Percentiles rank a stretch among this genome's conserved stretches.
phyloP scores from a whole-genome alignment of 2,888 invertebrate species.

The Lithophane leautieri region DNA sequence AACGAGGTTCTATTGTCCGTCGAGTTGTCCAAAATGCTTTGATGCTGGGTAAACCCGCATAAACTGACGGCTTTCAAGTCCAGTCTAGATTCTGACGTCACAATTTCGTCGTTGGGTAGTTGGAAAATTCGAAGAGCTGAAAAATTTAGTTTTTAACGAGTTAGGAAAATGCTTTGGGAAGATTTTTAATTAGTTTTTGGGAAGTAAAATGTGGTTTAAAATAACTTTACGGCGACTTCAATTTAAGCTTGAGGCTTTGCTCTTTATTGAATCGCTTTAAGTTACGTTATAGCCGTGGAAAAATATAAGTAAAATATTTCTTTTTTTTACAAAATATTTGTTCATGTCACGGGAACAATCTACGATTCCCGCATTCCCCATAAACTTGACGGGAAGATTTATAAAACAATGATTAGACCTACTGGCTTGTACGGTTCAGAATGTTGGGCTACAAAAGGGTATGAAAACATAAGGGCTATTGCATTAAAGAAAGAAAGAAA shows the following conservation, averaged over 20 bases:
- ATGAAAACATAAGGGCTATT: too few species aligned
- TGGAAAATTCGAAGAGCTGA: conserved; percentile 21
- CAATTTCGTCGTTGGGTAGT: background rate
- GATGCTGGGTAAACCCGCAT: conserved; percentile 53
- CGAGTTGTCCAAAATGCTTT: conserved; percentile 56
- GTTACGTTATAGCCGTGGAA: background rate
- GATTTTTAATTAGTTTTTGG: conserved; percentile 19
- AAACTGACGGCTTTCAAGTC: conserved; percentile 36
- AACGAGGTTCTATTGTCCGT: conserved; percentile 52
- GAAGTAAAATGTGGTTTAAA: conserved; percentile 5
- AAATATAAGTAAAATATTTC: too few species aligned
- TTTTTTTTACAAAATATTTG: too few species aligned
- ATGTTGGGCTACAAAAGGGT: too few species aligned
- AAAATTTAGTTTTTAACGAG: conserved; percentile 6
- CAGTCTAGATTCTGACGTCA: conserved; percentile 23
- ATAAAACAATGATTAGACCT: too few species aligned
- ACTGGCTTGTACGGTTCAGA: too few species aligned
- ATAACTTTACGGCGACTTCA: background rate
- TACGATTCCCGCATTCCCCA: too few species aligned
- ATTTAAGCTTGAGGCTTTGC: background rate
- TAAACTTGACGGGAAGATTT: too few species aligned
- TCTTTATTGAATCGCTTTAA: background rate
- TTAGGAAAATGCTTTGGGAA: conserved; percentile 7
- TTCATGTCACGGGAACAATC: too few species aligned
- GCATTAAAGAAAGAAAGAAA: too few species aligned